Evolutionary conservation across 2,113 vertebrate genomes (phyloP), one percentile per base, ranked within the genome.

Genomic region (Forbesichthys papilliferus): DNA sequence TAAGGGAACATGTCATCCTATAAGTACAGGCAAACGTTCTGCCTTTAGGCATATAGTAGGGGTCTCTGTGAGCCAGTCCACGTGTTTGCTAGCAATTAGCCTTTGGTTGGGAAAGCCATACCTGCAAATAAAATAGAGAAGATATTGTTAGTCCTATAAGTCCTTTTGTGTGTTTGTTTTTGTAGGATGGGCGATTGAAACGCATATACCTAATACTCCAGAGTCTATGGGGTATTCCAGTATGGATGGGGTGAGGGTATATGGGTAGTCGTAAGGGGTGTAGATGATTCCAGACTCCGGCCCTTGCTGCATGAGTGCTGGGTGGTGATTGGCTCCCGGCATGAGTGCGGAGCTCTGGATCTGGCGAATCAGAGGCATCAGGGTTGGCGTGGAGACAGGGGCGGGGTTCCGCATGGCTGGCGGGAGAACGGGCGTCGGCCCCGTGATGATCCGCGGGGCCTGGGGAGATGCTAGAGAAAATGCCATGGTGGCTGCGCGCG

Each of bases 21-120:
- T 48, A 86, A 84, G 79, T 75, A 71, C 71, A 68, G 80, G 75
- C 84, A 79, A 87, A 82, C 72, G 68, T 61, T 76, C 65, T 66
- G 42, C 74, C 69, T 87, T 82, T 85, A 84, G 77, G 77, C 57
- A 80, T 77, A 68, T 77, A 72, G 64, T 78, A 66, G 27, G 36
- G 16, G 46, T 62, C 42, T 71, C 85, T 88, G 87, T 78, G 80
- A 87, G 87, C 85, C 89, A 91, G 89, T 91, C 89, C 89, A 11
- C 86, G 84, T 83, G 84, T 83, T 74, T 82, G 80, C 82, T 88
- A 88, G 83, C 92, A 94, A 85, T 88, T 97, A 99, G 96, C 98
- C 98, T 96, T 99, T 99, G 95, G 98, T 98, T 94, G 96, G 96
- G 94, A 98, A 99, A 96, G 97, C 98, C 98, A 99, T 98, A 98